Evolutionary conservation across 2,888 invertebrate species (phyloP), one percentile per base, ranked within the genome.

Genomic region (Dynastes tityus): DNA sequence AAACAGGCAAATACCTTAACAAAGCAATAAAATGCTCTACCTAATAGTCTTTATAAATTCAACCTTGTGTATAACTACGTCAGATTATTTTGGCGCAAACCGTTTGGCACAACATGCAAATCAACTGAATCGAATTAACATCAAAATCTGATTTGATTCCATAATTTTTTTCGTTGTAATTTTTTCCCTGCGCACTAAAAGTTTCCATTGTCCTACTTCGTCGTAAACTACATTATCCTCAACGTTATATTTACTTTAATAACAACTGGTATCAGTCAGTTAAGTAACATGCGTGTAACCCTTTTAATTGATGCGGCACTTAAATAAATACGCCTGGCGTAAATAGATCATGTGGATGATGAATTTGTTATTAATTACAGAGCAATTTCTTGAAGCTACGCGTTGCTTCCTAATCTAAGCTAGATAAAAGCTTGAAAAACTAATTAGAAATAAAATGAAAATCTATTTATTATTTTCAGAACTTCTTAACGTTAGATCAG

Each of bases 401-500:
- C 86, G 11, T 45, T 45, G 11, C 45, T 6, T 8, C 8, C 45
- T 45, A 5, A 32, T 45, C 2, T 8, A 9, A 40, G 5, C 8
- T 45, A 45, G 9, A 9, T 45, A 45, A 45, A 45, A 45, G 0
- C 6, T 32, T 32, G 32, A 32, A 32, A 32, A 32, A 32, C 4
- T 32, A 5, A 32, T 5, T 5, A 32, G 32, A 32, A 32, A 32
- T 32, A 32, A 32, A 32, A 32, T 32, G 4, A 32, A 32, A 32
- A 29, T 3, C 3, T 1, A 1, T 4, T 32, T 32, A 32, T 32
- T 32, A 32, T 32, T 45, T 87, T 16, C 84, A 88, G 88, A 86
- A 84, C 83, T 84, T 84, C 81, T 80, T 78, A 81, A 83, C 83
- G 81, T 82, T 83, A 81, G 85, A 84, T 86, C 86, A 86, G 40